These are phyloP conservation scores for Himalopsyche tibetana DNA, from an alignment of 2,888 invertebrate genomes.

Conservation along the genomic window DNA sequence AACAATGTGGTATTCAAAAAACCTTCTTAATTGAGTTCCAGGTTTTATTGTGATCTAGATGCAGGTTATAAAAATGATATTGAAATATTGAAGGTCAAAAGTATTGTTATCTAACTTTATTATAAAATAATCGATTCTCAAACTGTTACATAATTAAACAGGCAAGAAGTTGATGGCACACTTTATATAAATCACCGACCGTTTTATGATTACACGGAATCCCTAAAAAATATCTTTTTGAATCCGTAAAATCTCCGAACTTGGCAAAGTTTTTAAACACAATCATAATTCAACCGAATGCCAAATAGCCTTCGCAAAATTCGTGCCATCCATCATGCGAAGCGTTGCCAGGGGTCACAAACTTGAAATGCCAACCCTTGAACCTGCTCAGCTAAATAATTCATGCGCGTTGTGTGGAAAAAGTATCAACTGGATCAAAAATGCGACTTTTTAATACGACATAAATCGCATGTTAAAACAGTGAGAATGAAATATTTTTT, in stretches of 20 bases:
- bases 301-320: slow-evolving; percentile 34
- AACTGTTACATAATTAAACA: slow-evolving; percentile 30
- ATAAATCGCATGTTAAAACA: no score
- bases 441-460: no score
- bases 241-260: slow-evolving; percentile 30
- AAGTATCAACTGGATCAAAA: no score
- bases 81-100: no score
- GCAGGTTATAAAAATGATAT: no score
- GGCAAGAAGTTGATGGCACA: slow-evolving; percentile 1
- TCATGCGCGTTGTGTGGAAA: no score
- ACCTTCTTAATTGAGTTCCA: no score
- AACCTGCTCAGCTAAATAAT: neutral
- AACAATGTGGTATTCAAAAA: no score
- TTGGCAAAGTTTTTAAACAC: slow-evolving; percentile 26
- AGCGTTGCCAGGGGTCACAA: neutral
- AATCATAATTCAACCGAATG: slow-evolving; percentile 31
- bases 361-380: slow-evolving; percentile 2
- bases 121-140: slow-evolving; percentile 13
- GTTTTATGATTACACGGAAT: slow-evolving; percentile 30
- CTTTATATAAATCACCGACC: slow-evolving; percentile 28
- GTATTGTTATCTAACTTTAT: neutral
- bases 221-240: slow-evolving; percentile 30
- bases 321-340: slow-evolving; percentile 18
- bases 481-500: no score
- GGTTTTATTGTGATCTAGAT: no score